Conservation (phyloP, 2,797 vertebrate species). For the Onychomys leucogaster region DNA sequence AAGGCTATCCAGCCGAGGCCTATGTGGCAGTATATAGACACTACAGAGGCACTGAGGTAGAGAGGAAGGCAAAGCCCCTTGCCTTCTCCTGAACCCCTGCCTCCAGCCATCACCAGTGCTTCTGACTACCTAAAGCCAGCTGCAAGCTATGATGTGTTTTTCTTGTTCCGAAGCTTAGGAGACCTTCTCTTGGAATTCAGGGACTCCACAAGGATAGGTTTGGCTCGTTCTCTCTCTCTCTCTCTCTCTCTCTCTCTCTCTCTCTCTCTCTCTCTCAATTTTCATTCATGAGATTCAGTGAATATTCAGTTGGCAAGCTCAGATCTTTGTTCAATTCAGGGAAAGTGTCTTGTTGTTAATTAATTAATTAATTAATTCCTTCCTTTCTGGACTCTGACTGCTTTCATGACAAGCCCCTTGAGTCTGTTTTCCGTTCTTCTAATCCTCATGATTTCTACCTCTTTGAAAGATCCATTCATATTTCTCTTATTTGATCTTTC, state of each 20-base stretch:
- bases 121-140: neutral
- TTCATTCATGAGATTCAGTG: neutral
- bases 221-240: neutral
- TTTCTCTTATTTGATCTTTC: neutral
- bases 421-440: neutral
- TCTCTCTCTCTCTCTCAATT: neutral
- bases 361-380: neutral
- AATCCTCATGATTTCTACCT: neutral
- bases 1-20: neutral
- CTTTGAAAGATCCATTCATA: neutral
- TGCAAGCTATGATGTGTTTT: neutral
- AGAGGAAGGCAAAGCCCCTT: neutral
- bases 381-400: neutral
- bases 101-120: neutral
- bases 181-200: neutral
- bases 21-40: neutral
- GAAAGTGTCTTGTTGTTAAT: neutral
- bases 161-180: neutral
- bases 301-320: neutral
- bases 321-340: conserved; percentile 3
- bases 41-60: neutral
- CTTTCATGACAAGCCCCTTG: neutral
- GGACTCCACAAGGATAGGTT: neutral
- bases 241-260: neutral
- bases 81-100: neutral